A percentile compares a stretch with the other conserved stretches of the same genome.
phyloP scores from a whole-genome alignment of 2,888 invertebrate genomes.

The Oligia latruncula region DNA sequence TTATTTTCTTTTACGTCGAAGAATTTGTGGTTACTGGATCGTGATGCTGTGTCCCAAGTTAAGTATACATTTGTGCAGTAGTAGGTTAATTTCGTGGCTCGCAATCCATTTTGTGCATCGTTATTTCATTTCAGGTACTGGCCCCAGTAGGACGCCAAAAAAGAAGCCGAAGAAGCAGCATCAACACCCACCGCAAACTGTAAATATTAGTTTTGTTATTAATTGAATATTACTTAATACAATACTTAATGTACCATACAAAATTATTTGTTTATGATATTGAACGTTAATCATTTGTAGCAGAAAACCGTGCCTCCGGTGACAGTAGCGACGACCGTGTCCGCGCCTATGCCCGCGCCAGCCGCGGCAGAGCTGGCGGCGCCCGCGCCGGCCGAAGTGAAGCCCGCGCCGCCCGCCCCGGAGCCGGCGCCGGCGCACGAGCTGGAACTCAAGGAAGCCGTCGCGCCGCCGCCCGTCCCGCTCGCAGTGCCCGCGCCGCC shows the following conservation, averaged over 20 bases:
- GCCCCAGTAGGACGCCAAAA: constrained; percentile 83
- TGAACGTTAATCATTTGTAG: constrained; percentile 43
- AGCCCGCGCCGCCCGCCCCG: constrained; percentile 69
- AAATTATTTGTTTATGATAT: constrained; percentile 6
- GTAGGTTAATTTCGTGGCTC: constrained; percentile 28
- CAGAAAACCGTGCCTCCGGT: constrained; percentile 74
- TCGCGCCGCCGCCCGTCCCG: constrained; percentile 70
- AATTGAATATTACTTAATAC: not conserved
- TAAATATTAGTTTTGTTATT: constrained; percentile 79
- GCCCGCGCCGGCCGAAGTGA: constrained; percentile 23
- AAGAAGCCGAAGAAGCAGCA: constrained; percentile 86
- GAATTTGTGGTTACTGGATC: constrained; percentile 45
- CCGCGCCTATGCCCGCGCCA: constrained; percentile 34
- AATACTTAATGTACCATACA: constrained; percentile 6
- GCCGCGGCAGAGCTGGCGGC: constrained; percentile 26
- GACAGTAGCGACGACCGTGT: constrained; percentile 55
- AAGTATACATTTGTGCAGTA: constrained; percentile 61
- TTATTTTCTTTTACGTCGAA: constrained; percentile 24
- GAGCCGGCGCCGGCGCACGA: constrained; percentile 68
- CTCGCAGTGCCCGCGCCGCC: constrained; percentile 66
- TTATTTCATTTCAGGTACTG: constrained; percentile 79
- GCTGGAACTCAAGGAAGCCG: constrained; percentile 67
- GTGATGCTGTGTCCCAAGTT: constrained; percentile 60
- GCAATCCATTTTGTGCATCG: constrained; percentile 44
- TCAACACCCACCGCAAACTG: constrained; percentile 80